These are phyloP conservation scores for Microctonus hyperodae DNA, from an alignment of 2,888 invertebrate species.

Conservation along the genomic window DNA sequence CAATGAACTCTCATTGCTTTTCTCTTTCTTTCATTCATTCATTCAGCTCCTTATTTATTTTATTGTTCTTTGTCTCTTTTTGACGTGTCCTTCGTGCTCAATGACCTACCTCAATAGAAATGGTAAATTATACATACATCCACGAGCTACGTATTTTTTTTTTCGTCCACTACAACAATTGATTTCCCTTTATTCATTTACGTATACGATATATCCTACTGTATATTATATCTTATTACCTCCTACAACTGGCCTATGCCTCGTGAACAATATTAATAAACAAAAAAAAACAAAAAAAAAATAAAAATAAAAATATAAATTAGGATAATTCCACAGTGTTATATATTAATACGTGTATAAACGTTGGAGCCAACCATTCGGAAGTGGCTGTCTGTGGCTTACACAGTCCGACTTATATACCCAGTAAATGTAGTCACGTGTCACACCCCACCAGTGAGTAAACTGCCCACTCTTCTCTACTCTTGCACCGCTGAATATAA, in stretches of 20 bases:
- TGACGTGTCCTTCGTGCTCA: neutral
- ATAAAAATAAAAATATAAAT: neutral
- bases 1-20: neutral
- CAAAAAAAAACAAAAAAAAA: neutral
- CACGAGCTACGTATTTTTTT: neutral
- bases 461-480: neutral
- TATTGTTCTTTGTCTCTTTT: neutral
- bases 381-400: constrained; percentile 53
- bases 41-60: no score
- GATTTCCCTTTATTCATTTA: neutral
- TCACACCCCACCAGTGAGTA: constrained; percentile 20
- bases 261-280: neutral
- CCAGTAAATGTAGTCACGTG: constrained; percentile 41
- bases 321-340: neutral
- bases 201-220: neutral
- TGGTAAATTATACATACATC: no score
- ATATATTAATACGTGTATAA: neutral
- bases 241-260: neutral
- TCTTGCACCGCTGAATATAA: neutral
- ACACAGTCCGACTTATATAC: constrained; percentile 53
- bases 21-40: neutral
- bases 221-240: neutral
- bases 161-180: no score
- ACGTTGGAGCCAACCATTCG: constrained; percentile 52
- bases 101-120: neutral